Evolutionary conservation across 2,888 invertebrate genomes (phyloP).

Genomic region (Lycaena phlaeas): DNA sequence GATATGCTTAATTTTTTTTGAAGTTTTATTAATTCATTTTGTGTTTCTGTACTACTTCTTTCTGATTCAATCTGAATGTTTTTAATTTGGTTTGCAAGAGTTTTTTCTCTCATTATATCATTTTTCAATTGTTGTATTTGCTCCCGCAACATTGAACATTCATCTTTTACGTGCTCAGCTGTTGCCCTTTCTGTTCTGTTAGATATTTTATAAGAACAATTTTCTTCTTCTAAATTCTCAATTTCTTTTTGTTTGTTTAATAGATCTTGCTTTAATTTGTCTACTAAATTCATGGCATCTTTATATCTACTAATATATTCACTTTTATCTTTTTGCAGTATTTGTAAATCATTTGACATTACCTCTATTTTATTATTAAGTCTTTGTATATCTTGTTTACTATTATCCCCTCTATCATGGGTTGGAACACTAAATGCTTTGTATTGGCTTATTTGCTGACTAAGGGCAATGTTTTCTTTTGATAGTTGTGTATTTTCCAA

Average conservation of each 20-base stretch:
- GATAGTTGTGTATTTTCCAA: slow-evolving; percentile 56
- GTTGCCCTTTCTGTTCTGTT: slow-evolving; percentile 57
- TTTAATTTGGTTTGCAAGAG: slow-evolving; percentile 70
- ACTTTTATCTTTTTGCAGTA: slow-evolving; percentile 51
- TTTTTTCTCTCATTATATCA: slow-evolving; percentile 63
- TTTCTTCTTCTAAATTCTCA: slow-evolving; percentile 58
- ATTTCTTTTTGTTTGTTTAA: slow-evolving; percentile 52
- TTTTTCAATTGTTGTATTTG: slow-evolving; percentile 60
- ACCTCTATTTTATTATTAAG: slow-evolving; percentile 43
- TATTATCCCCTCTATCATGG: slow-evolving; percentile 33
- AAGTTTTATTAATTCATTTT: slow-evolving; percentile 75
- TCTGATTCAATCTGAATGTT: slow-evolving; percentile 84
- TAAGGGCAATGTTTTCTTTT: slow-evolving; percentile 55
- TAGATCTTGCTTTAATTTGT: slow-evolving; percentile 56
- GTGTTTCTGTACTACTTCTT: slow-evolving; percentile 78
- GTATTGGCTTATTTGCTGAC: slow-evolving; percentile 48
- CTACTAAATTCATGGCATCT: slow-evolving; percentile 44
- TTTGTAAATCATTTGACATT: slow-evolving; percentile 39
- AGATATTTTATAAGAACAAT: slow-evolving; percentile 58
- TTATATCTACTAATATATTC: slow-evolving; percentile 52
- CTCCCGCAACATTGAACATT: slow-evolving; percentile 55
- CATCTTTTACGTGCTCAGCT: slow-evolving; percentile 52
- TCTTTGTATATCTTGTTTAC: slow-evolving; percentile 38
- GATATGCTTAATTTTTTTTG: slow-evolving; percentile 77
- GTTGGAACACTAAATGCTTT: slow-evolving; percentile 36